These are phyloP conservation scores for Brachypalpus laphriformis DNA, from an alignment of 2,888 invertebrate species.

Conservation along the genomic window DNA sequence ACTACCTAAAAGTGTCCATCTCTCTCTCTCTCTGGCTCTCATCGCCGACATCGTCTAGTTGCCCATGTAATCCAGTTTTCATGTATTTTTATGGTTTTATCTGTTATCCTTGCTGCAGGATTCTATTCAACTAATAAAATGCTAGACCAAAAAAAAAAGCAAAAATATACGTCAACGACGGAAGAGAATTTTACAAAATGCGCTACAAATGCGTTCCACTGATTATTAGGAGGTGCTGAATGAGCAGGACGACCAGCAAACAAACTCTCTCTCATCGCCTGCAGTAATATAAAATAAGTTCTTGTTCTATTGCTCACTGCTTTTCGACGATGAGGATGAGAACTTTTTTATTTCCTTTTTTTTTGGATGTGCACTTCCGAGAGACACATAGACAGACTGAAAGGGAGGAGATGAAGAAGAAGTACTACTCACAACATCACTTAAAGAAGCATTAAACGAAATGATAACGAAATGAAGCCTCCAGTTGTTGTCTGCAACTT, in stretches of 20 bases:
- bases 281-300: conserved; percentile 50
- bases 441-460: conserved; percentile 72
- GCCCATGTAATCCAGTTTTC: conserved; percentile 69
- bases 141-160: conserved; percentile 1
- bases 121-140: conserved; percentile 70
- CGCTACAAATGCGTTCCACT: conserved; percentile 69
- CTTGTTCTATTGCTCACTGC: neutral
- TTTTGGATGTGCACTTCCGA: neutral
- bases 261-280: conserved; percentile 58
- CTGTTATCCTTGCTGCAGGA: conserved; percentile 72
- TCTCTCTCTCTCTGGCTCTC: conserved; percentile 15
- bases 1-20: conserved; percentile 40
- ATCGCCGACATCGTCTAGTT: neutral
- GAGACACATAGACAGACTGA: conserved; percentile 11
- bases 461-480: conserved; percentile 72
- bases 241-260: conserved; percentile 20
- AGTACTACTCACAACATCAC: conserved; percentile 61
- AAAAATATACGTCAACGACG: conserved; percentile 28
- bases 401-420: neutral
- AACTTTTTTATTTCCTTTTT: neutral
- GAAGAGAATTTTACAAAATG: conserved; percentile 68
- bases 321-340: neutral
- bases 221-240: conserved; percentile 60
- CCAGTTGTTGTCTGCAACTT: conserved; percentile 50
- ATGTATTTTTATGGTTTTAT: conserved; percentile 74